Evolutionary conservation across 2,888 invertebrate genomes (phyloP).

Genomic region (Acanthopleura granulata): DNA sequence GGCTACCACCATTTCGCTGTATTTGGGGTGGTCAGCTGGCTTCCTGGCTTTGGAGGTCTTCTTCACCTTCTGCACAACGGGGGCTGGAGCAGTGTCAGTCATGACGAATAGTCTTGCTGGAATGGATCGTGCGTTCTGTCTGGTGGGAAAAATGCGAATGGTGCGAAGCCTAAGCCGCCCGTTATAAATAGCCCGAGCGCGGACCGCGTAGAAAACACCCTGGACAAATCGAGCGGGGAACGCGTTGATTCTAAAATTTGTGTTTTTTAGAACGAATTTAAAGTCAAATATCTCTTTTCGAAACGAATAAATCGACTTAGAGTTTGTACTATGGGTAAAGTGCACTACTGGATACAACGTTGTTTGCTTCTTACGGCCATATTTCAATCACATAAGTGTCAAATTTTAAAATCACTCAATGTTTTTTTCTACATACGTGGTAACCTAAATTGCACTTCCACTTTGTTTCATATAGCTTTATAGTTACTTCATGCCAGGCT

Average conservation of each 20-base stretch:
- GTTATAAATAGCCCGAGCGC: neutral
- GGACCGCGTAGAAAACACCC: neutral
- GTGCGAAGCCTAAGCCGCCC: neutral
- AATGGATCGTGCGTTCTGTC: neutral
- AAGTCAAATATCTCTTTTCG: too few relatives aligned
- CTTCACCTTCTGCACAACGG: constrained; percentile 24
- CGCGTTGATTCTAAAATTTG: neutral
- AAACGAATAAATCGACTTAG: too few relatives aligned
- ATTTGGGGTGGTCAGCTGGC: constrained; percentile 46
- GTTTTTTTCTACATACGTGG: too few relatives aligned
- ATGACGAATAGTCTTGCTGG: neutral
- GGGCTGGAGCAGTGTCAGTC: neutral
- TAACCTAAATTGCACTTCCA: too few relatives aligned
- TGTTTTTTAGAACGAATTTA: neutral
- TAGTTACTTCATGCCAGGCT: too few relatives aligned
- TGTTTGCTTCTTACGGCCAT: too few relatives aligned
- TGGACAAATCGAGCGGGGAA: neutral
- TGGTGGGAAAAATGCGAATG: neutral
- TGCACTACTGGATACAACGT: too few relatives aligned
- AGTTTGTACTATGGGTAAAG: too few relatives aligned
- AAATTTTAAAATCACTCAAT: too few relatives aligned
- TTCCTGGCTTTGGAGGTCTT: constrained; percentile 39
- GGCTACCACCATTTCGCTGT: constrained; percentile 62
- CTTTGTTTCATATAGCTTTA: too few relatives aligned
- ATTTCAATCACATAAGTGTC: too few relatives aligned